phyloP scores from a whole-genome alignment of 2,113 vertebrate species.

The Ginglymostoma cirratum region DNA sequence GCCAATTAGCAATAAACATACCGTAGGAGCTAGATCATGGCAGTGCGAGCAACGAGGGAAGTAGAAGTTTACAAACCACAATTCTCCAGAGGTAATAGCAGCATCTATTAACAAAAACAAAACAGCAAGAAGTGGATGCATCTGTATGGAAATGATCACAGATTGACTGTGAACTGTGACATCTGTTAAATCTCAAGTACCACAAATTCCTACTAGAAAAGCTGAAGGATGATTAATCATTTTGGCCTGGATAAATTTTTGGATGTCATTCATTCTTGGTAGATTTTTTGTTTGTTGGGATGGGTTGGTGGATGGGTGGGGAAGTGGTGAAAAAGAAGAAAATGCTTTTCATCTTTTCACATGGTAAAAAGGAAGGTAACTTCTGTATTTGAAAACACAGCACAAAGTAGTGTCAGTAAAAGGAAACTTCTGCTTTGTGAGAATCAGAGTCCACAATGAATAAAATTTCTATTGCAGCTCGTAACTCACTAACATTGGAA shows the following conservation, averaged over 20 bases:
- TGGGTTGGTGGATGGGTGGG: too few relatives aligned
- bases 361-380: neutral
- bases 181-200: neutral
- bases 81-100: constrained; percentile 86
- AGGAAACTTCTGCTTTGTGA: neutral
- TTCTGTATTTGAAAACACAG: neutral
- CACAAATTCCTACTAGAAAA: neutral
- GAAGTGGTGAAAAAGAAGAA: neutral
- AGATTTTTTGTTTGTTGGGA: too few relatives aligned
- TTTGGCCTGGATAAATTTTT: neutral
- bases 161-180: neutral
- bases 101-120: constrained; percentile 58
- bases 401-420: neutral
- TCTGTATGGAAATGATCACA: neutral
- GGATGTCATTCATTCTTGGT: neutral
- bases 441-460: neutral
- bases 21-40: constrained; percentile 88
- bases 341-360: neutral
- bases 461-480: neutral
- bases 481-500: neutral
- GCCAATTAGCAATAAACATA: constrained; percentile 47
- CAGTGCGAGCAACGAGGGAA: constrained; percentile 94
- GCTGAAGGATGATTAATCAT: neutral
- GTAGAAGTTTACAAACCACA: constrained; percentile 99
- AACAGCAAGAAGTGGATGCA: neutral